phyloP scores from a whole-genome alignment of 1,140 invertebrate genomes.

The Hirudo medicinalis region DNA sequence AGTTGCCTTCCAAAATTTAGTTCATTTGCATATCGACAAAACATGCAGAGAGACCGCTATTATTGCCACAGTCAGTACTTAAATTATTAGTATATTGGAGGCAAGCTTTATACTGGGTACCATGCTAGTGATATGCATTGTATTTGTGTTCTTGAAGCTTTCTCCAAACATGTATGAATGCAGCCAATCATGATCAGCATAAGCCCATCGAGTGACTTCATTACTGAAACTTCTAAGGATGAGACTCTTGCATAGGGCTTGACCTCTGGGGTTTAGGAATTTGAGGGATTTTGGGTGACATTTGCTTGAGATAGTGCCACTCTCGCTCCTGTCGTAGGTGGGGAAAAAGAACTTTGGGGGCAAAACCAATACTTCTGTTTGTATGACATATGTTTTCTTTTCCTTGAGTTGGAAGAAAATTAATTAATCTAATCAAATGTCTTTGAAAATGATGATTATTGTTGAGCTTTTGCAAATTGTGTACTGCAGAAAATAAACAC shows the following conservation, averaged over 20 bases:
- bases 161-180: conserved; percentile 15
- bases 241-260: neutral
- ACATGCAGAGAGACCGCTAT: too few relatives aligned
- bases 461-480: too few relatives aligned
- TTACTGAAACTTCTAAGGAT: neutral
- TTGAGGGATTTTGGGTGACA: neutral
- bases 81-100: neutral
- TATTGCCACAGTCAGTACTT: too few relatives aligned
- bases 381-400: too few relatives aligned
- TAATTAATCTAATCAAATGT: too few relatives aligned
- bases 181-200: conserved; percentile 19
- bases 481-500: too few relatives aligned
- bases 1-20: too few relatives aligned
- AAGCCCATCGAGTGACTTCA: neutral
- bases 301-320: neutral
- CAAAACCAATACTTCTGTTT: neutral
- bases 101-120: conserved; percentile 1
- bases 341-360: conserved; percentile 18
- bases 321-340: conserved; percentile 19
- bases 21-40: too few relatives aligned
- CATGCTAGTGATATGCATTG: neutral
- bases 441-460: too few relatives aligned
- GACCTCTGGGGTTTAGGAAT: neutral
- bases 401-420: too few relatives aligned
- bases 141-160: conserved; percentile 1